Evolutionary conservation across 2,888 invertebrate genomes (phyloP).

Genomic region (Drosophila koepferae): DNA sequence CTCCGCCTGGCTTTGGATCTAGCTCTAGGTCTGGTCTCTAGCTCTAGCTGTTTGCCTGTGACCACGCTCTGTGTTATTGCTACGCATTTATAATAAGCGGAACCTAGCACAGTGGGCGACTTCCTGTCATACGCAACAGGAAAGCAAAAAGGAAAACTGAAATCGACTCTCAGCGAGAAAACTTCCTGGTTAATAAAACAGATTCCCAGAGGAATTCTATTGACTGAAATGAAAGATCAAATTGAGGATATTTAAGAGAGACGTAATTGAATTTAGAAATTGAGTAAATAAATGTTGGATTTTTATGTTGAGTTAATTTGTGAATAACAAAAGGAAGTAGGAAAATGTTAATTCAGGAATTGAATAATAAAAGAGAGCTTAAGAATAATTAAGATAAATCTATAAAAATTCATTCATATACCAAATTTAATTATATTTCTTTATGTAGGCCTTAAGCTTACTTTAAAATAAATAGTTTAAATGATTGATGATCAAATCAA

Average conservation of each 20-base stretch:
- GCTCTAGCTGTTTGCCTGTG: conserved; percentile 48
- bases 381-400: no score
- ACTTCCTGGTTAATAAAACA: conserved; percentile 16
- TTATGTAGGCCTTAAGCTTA: neutral
- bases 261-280: neutral
- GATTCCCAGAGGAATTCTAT: neutral
- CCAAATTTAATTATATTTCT: no score
- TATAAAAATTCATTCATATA: no score
- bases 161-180: neutral
- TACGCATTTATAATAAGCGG: conserved; percentile 77
- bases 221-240: neutral
- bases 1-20: conserved; percentile 64
- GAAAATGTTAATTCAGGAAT: neutral
- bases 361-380: neutral
- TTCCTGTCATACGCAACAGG: conserved; percentile 45
- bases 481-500: neutral
- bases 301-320: neutral
- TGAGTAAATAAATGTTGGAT: neutral
- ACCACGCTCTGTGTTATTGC: conserved; percentile 56
- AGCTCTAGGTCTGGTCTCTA: conserved; percentile 35
- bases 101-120: conserved; percentile 66
- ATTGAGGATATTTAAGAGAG: neutral
- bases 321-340: neutral
- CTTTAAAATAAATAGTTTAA: neutral
- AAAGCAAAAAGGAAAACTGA: conserved; percentile 6